A percentile compares a stretch with the other conserved stretches of the same genome.
Evolutionary conservation across 2,888 invertebrate genomes (phyloP).

Genomic region (Ferdinandea cuprea): DNA sequence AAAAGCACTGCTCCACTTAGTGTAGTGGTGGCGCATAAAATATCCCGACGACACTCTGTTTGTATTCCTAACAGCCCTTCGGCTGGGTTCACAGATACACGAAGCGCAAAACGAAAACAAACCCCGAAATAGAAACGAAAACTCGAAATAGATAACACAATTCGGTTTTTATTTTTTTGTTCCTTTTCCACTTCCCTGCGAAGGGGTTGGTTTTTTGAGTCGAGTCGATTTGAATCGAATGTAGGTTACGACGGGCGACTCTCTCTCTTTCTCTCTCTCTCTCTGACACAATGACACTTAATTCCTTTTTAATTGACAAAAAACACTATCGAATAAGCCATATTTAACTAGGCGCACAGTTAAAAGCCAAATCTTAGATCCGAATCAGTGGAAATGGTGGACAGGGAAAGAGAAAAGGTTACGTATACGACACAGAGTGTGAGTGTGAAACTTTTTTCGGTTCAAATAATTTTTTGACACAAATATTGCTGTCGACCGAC

Average conservation of each 20-base stretch:
- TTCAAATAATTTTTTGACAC: background rate
- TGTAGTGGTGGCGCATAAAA: conserved; percentile 49
- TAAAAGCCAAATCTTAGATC: conserved; percentile 1
- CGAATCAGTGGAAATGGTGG: conserved; percentile 7
- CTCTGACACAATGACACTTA: background rate
- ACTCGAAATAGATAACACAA: conserved; percentile 28
- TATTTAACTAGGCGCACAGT: background rate
- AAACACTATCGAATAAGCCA: conserved; percentile 2
- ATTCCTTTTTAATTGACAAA: conserved; percentile 42
- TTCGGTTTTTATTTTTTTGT: conserved; percentile 19
- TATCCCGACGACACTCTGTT: conserved; percentile 49
- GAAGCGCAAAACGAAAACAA: conserved; percentile 26
- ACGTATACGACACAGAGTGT: conserved; percentile 70
- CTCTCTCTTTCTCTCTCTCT: conserved; percentile 11
- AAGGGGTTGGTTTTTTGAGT: conserved; percentile 30
- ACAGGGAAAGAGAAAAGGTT: conserved; percentile 11
- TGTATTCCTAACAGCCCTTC: conserved; percentile 31
- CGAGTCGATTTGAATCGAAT: conserved; percentile 50
- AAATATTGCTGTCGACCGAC: conserved; percentile 11
- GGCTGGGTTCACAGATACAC: conserved; percentile 17
- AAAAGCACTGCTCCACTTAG: conserved; percentile 41
- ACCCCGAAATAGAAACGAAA: conserved; percentile 25
- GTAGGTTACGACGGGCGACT: conserved; percentile 61
- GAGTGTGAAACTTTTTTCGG: conserved; percentile 55
- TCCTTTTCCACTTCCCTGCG: conserved; percentile 2